Base-by-base conservation (phyloP, 2,888 invertebrate species). In the Neoscelio sp. region DNA sequence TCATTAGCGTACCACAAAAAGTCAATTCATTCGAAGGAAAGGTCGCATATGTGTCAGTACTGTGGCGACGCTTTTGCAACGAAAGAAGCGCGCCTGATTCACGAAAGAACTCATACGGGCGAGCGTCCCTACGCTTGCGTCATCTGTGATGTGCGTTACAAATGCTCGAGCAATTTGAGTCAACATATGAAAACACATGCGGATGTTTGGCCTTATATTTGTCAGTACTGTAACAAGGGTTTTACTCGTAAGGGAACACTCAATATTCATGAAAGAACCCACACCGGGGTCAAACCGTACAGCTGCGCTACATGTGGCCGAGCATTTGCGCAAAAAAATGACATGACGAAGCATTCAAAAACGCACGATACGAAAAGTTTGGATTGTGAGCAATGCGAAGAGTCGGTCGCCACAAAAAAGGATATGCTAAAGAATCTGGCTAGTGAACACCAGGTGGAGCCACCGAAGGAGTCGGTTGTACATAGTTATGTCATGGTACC, bases 11-110 rank as follows among this genome's bases (percentile, higher is more conserved):
- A 90, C 58, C 92, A 92, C 84, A 87, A 90, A 82, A 88, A 90
- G 23, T 88, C 90, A 0, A 79, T 87, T 20, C 92, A 92, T 83
- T 88, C 89, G 28, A 90, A 88, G 0, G 91, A 91, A 60, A 89
- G 90, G 18, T 89, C 90, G 0, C 89, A 90, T 80, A 86, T 87
- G 30, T 92, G 92, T 82, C 89, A 90, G 7, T 87, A 88, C 30
- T 92, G 92, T 78, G 87, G 88, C 7, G 89, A 90, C 70, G 82
- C 87, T 18, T 91, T 90, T 78, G 83, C 90, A 60, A 89, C 91
- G 0, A 90, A 89, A 76, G 91, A 91, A 60, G 89, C 90, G 30
- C 84, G 88, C 5, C 84, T 90, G 20, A 88, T 89, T 15, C 91
- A 91, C 68, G 89, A 91, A 78, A 88, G 91, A 46, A 87, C 87